Conservation (phyloP, 2,888 invertebrate species). For the Phalera bucephala region DNA sequence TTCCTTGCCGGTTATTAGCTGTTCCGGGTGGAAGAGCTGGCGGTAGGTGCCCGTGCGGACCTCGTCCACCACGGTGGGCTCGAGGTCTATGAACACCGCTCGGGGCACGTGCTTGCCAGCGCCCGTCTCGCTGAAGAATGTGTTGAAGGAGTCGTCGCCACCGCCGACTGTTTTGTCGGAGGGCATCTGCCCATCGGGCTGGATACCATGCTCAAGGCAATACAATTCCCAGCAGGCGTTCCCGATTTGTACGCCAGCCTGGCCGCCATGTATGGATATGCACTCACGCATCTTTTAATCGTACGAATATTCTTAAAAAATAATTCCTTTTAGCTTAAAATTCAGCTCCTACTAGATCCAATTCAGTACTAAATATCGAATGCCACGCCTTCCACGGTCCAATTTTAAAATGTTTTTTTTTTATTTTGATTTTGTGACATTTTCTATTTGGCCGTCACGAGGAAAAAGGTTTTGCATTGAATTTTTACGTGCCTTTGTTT, state of each 20-base stretch:
- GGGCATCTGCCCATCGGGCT: slow-evolving; percentile 94
- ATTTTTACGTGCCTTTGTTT: too few species aligned
- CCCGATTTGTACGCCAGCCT: slow-evolving; percentile 91
- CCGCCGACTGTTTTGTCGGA: slow-evolving; percentile 91
- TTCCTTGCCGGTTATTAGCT: slow-evolving; percentile 97
- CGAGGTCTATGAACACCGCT: slow-evolving; percentile 96
- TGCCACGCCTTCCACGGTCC: slow-evolving; percentile 15
- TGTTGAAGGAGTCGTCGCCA: slow-evolving; percentile 97
- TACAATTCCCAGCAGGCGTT: slow-evolving; percentile 94
- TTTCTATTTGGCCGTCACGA: neutral
- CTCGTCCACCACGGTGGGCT: slow-evolving; percentile 97
- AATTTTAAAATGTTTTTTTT: slow-evolving; percentile 24
- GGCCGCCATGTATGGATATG: slow-evolving; percentile 75
- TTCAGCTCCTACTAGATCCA: slow-evolving; percentile 35
- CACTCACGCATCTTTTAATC: slow-evolving; percentile 70
- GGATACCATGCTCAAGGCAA: slow-evolving; percentile 91
- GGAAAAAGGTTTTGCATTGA: neutral
- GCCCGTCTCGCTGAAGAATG: slow-evolving; percentile 96
- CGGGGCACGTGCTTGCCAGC: slow-evolving; percentile 98
- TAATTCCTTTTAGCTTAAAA: slow-evolving; percentile 32
- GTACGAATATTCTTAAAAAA: slow-evolving; percentile 52
- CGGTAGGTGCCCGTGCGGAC: slow-evolving; percentile 97
- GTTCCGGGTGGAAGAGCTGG: slow-evolving; percentile 97
- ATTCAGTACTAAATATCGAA: slow-evolving; percentile 37
- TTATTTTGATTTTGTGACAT: slow-evolving; percentile 10